Conservation (phyloP, 2,113 vertebrate genomes). For the Aphyosemion australe region DNA sequence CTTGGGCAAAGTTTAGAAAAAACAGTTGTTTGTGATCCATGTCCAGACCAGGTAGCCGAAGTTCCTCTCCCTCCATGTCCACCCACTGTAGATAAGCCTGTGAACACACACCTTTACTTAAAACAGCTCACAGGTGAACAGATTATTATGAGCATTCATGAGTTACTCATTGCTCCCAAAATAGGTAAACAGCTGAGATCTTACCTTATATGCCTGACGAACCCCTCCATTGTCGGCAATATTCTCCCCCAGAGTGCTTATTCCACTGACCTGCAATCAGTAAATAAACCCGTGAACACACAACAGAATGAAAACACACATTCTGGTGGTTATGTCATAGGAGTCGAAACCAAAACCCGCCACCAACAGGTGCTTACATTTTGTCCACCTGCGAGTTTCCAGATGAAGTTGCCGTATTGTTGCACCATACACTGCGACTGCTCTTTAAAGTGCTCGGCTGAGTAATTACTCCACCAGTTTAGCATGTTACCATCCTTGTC, state of each 20-base stretch:
- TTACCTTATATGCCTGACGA: conserved; percentile 94
- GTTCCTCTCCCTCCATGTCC: conserved; percentile 85
- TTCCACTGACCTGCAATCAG: conserved; percentile 87
- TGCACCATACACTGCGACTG: conserved; percentile 92
- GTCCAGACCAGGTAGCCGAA: conserved; percentile 86
- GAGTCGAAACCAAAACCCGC: conserved; percentile 9
- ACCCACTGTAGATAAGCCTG: conserved; percentile 95
- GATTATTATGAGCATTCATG: conserved; percentile 9
- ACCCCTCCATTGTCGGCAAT: conserved; percentile 97
- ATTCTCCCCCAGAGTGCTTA: conserved; percentile 95
- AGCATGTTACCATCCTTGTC: conserved; percentile 95
- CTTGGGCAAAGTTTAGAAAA: conserved; percentile 97
- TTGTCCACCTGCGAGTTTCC: conserved; percentile 90
- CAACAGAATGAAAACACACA: conserved; percentile 29
- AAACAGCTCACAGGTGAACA: not conserved
- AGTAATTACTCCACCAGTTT: conserved; percentile 98
- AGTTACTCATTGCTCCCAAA: not conserved
- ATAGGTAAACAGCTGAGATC: not conserved
- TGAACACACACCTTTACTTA: conserved; percentile 25
- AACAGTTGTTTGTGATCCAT: conserved; percentile 93
- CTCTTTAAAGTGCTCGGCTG: conserved; percentile 87
- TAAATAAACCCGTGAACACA: conserved; percentile 18
- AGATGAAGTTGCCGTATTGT: conserved; percentile 91
- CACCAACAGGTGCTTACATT: conserved; percentile 76
- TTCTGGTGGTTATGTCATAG: conserved; percentile 18